phyloP scores from a whole-genome alignment of 2,888 invertebrate genomes.

The Drosophila formosana region DNA sequence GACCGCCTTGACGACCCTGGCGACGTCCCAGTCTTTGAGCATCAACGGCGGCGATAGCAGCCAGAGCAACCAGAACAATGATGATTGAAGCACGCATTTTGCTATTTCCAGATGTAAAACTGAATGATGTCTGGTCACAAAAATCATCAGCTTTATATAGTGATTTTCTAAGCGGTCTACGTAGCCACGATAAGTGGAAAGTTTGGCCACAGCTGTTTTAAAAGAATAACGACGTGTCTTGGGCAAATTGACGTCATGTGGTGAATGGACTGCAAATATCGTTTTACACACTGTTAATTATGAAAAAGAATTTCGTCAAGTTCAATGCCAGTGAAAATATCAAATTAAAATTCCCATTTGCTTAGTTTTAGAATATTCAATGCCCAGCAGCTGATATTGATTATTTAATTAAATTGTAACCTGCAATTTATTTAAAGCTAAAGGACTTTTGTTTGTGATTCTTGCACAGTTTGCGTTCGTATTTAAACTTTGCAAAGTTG shows the following conservation, averaged over 20 bases:
- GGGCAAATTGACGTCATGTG: neutral
- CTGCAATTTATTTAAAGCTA: neutral
- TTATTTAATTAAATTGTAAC: neutral
- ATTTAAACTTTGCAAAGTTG: neutral
- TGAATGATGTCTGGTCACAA: neutral
- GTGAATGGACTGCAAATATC: neutral
- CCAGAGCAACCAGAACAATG: neutral
- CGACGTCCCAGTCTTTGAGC: neutral
- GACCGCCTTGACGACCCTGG: neutral
- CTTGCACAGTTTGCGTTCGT: neutral
- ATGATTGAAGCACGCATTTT: slow-evolving; percentile 3
- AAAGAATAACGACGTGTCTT: neutral
- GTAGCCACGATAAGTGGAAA: neutral
- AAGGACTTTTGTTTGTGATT: neutral
- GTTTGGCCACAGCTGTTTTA: neutral
- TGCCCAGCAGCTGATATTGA: neutral
- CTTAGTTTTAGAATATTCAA: neutral
- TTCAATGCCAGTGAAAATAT: neutral
- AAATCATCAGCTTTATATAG: neutral
- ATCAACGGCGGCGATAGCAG: neutral
- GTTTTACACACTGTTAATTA: neutral
- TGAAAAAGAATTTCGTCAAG: neutral
- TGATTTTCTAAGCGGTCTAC: neutral
- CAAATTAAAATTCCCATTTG: neutral
- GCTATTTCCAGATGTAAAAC: neutral